Conservation (phyloP, 2,113 vertebrate species). For the Trinectes maculatus region DNA sequence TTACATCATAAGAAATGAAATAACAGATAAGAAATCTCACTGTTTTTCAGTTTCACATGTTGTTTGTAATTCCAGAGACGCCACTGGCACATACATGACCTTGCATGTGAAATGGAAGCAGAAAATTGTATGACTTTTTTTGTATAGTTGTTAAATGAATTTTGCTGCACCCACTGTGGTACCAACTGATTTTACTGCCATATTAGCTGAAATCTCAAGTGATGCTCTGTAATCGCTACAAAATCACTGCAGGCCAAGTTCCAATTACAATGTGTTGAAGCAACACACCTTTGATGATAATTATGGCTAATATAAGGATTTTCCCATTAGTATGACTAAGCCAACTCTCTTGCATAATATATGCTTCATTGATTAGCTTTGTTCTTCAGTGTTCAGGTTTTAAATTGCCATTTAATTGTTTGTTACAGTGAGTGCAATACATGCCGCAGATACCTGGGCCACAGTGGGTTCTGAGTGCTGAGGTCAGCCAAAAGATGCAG, state of each 20-base stretch:
- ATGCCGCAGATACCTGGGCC: background rate
- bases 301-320: constrained; percentile 1
- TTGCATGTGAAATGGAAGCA: background rate
- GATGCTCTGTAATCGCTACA: constrained; percentile 12
- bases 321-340: background rate
- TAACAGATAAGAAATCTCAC: background rate
- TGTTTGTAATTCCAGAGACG: constrained; percentile 6
- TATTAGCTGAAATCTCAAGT: constrained; percentile 37
- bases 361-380: constrained; percentile 12
- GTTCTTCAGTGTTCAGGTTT: background rate
- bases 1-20: constrained; percentile 17
- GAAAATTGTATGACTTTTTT: constrained; percentile 14
- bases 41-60: too few species aligned
- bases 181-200: constrained; percentile 25
- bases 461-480: background rate
- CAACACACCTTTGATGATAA: constrained; percentile 8
- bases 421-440: background rate
- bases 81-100: background rate
- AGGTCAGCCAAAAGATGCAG: background rate
- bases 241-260: constrained; percentile 7
- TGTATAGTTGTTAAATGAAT: constrained; percentile 57
- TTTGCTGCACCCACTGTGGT: constrained; percentile 24
- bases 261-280: constrained; percentile 1
- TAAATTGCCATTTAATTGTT: background rate
- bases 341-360: background rate